Evolutionary conservation across 2,797 vertebrate genomes (phyloP), one percentile per base, ranked within the genome.

Genomic region (Gymnopithys bicolor): DNA sequence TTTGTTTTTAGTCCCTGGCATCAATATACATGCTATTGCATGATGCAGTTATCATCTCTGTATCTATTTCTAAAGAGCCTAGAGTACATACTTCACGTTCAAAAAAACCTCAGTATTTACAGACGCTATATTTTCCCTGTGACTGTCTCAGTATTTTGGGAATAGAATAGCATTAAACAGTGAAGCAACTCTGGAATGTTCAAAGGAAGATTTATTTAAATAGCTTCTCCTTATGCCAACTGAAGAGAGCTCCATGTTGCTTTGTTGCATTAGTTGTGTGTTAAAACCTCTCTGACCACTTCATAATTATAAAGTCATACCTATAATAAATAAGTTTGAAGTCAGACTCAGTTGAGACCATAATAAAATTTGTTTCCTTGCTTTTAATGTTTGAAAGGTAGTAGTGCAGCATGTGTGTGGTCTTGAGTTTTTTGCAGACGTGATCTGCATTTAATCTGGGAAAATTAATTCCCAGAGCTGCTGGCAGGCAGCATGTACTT

Each of bases 401-500:
- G 85, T 96, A 89, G 64, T 93, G 76, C 87, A 62, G 92, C 85
- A 90, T 97, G 96, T 96, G 97, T 97, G 97, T 97, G 96, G 97
- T 97, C 97, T 97, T 97, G 96, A 97, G 91, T 95, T 91, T 97
- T 97, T 98, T 97, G 96, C 84, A 95, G 87, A 98, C 88, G 97
- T 98, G 98, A 97, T 97, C 95, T 96, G 97, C 97, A 98, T 98
- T 97, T 98, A 97, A 98, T 98, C 95, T 96, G 87, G 83, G 93
- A 96, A 97, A 98, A 98, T 98, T 98, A 98, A 98, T 98, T 98
- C 98, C 97, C 97, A 97, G 97, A 97, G 96, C 97, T 98, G 97
- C 97, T 98, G 97, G 98, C 98, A 98, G 98, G 98, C 98, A 97
- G 97, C 98, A 98, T 98, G 98, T 98, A 98, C 97, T 98, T 98